These are phyloP conservation scores for Fringilla coelebs DNA, from an alignment of 2,797 vertebrate species.

Conservation along the genomic window DNA sequence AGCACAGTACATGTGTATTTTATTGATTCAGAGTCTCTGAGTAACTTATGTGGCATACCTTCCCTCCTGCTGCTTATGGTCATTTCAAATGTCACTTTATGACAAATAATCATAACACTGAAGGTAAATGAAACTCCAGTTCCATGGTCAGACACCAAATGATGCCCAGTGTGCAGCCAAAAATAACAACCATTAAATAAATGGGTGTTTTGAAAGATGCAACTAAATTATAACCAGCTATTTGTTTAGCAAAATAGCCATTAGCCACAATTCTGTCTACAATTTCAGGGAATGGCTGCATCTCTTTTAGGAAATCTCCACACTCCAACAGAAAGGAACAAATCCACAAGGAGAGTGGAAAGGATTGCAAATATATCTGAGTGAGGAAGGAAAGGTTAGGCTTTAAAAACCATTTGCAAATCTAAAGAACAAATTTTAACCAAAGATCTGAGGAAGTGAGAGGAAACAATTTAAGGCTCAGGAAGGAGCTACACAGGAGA, in stretches of 20 bases:
- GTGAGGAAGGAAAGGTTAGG: not conserved
- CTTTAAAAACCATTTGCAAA: not conserved
- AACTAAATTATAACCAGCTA: not conserved
- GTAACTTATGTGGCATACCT: not conserved
- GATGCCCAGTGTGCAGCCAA: not conserved
- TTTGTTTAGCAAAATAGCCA: not conserved
- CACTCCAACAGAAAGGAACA: not conserved
- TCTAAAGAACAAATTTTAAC: not conserved
- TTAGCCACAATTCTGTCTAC: not conserved
- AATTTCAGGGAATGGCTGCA: not conserved
- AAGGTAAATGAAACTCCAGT: not conserved
- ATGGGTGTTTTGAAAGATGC: not conserved
- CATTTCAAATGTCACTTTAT: not conserved
- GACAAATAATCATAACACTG: not conserved
- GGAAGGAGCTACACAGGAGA: not conserved
- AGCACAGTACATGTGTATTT: not conserved
- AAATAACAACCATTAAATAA: not conserved
- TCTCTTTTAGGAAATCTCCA: not conserved
- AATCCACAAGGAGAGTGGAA: not conserved
- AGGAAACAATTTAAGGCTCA: not conserved
- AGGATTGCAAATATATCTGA: not conserved
- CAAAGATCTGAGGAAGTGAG: not conserved
- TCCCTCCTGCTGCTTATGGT: not conserved
- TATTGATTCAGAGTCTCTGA: not conserved
- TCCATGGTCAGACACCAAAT: not conserved